Evolutionary conservation across 37 sponge, comb jelly and placozoan species (phyloP), one percentile per base, ranked within the genome.

Genomic region (Agelas oroides): DNA sequence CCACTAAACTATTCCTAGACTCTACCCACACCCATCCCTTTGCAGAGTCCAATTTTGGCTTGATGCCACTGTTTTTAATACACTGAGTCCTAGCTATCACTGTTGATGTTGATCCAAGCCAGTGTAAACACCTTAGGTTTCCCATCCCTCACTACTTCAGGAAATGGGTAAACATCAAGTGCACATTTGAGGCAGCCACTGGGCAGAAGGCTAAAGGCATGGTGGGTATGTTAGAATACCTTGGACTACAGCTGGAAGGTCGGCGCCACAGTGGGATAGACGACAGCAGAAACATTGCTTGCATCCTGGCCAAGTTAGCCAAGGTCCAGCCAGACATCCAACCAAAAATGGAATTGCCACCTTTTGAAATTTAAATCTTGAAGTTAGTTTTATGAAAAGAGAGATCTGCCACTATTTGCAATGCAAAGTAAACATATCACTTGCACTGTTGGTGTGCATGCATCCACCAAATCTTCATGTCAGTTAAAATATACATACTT

Each of bases 181-280:
- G 59, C 19, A 75, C 40, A 5, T 87, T 80, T 59, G n/a, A 40
- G 5, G 28, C 39, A 5, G 24, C 71, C 1, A 87, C 59, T 27
- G 57, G 67, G 0, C 37, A 53, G 16, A 79, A 60, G 52, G 37
- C 75, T n/a, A n/a, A 41, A 2, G 81, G 87, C 1, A 87, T 87
- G 87, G 65, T 75, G 25, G 39, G 40, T 38, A 87, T 90, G 90
- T 57, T 90, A 17, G 67, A 78, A 16, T 16, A 63, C 24, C 85
- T 90, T 40, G 80, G 66, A 5, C 59, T 90, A 18, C 30, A 28
- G 20, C 78, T 90, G 36, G 80, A 70, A 21, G 90, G 90, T 11
- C 73, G 90, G 16, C 90, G 84, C 57, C 90, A 90, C 67, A 90
- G 90, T 71, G 90, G 90, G 17, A 90, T 90, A 70, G 90, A 90